These are phyloP conservation scores for Eleginops maclovinus DNA, from an alignment of 2,113 vertebrate species.

Conservation along the genomic window DNA sequence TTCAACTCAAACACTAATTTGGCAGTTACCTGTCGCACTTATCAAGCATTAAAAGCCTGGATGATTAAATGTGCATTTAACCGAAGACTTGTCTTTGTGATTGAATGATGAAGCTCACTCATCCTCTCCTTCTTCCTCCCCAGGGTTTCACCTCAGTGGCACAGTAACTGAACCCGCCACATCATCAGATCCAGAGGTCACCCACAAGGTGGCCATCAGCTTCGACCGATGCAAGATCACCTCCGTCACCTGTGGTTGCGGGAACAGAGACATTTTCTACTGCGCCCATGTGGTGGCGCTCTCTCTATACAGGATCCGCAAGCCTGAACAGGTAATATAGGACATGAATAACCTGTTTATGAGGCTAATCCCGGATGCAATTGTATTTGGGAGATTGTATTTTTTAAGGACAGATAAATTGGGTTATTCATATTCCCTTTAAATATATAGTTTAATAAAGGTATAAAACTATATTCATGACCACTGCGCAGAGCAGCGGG, in stretches of 20 bases:
- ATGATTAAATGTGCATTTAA: background rate
- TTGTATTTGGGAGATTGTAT: background rate
- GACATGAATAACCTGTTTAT: background rate
- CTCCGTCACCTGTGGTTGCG: slow-evolving; percentile 97
- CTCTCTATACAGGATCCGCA: slow-evolving; percentile 97
- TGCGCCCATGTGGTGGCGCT: slow-evolving; percentile 98
- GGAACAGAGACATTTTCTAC: slow-evolving; percentile 99
- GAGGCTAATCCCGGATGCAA: background rate
- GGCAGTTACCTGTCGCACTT: background rate
- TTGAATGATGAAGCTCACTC: slow-evolving; percentile 11
- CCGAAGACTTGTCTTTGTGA: background rate
- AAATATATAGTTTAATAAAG: too few relatives aligned
- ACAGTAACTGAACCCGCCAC: slow-evolving; percentile 93
- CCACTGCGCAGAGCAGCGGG: too few relatives aligned
- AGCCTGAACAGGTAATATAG: slow-evolving; percentile 89
- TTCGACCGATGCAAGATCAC: slow-evolving; percentile 99
- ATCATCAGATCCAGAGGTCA: slow-evolving; percentile 91
- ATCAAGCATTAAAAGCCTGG: background rate
- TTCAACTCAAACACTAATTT: background rate
- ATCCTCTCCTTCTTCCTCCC: slow-evolving; percentile 1
- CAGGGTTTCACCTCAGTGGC: slow-evolving; percentile 97
- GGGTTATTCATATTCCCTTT: background rate
- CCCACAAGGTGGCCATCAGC: slow-evolving; percentile 98
- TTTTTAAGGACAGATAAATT: too few relatives aligned
- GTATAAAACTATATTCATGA: too few relatives aligned